phyloP scores from a whole-genome alignment of 2,113 vertebrate genomes.

The Channa argus region DNA sequence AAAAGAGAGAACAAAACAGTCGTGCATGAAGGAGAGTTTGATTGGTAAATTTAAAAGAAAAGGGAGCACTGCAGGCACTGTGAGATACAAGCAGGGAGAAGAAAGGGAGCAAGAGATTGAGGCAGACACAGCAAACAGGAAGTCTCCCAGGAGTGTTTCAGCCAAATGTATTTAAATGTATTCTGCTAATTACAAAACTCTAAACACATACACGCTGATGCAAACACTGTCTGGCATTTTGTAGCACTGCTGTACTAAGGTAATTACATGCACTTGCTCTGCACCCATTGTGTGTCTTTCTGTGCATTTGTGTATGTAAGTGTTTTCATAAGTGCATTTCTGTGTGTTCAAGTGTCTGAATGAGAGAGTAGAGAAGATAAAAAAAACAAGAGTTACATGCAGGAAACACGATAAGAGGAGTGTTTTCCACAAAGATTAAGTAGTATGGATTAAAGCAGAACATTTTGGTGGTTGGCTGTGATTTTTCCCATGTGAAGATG shows the following conservation, averaged over 20 bases:
- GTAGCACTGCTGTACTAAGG: constrained; percentile 70
- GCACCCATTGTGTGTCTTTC: constrained; percentile 37
- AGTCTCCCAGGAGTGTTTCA: constrained; percentile 77
- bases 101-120: constrained; percentile 69
- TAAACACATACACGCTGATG: constrained; percentile 78
- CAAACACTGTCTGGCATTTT: constrained; percentile 80
- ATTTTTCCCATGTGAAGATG: constrained; percentile 62
- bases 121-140: constrained; percentile 75
- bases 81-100: constrained; percentile 59
- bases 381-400: constrained; percentile 71
- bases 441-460: constrained; percentile 75
- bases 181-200: constrained; percentile 85
- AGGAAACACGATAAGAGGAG: constrained; percentile 73
- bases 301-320: constrained; percentile 34
- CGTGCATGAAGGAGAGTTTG: constrained; percentile 58
- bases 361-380: constrained; percentile 61
- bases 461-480: constrained; percentile 65
- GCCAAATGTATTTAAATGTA: constrained; percentile 86
- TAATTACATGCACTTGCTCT: constrained; percentile 72
- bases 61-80: constrained; percentile 54
- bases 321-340: constrained; percentile 49
- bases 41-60: constrained; percentile 65
- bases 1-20: constrained; percentile 53
- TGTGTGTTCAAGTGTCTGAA: constrained; percentile 49
- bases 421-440: constrained; percentile 73